Conservation (phyloP, 1,140 invertebrate genomes). For the Matsumurasca onukii region DNA sequence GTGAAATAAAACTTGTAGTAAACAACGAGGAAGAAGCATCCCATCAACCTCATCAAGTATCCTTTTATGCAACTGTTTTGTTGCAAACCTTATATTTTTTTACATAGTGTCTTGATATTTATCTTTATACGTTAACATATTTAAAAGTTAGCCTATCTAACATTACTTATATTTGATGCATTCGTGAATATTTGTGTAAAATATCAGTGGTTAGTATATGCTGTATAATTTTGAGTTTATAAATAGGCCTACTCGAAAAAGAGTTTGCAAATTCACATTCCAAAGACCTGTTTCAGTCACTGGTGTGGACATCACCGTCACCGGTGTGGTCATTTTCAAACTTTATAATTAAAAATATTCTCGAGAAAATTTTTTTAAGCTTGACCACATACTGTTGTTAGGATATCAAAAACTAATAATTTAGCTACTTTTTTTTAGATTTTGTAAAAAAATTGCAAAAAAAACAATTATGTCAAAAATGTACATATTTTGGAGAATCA, state of each 20-base stretch:
- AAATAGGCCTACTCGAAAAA: not conserved
- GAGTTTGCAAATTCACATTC: not conserved
- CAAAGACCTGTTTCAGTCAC: not conserved
- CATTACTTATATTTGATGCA: too few relatives aligned
- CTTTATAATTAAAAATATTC: not conserved
- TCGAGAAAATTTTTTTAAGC: not conserved
- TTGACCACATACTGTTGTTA: not conserved
- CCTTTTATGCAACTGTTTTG: conserved; percentile 26
- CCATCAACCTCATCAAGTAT: conserved; percentile 26
- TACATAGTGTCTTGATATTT: too few relatives aligned
- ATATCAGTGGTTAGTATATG: too few relatives aligned
- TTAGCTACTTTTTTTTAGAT: not conserved
- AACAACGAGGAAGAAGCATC: conserved; percentile 18
- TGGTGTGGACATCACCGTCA: not conserved
- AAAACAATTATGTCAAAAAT: too few relatives aligned
- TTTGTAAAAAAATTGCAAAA: not conserved
- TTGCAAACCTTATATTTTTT: not conserved
- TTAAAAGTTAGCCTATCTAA: too few relatives aligned
- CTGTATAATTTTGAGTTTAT: too few relatives aligned
- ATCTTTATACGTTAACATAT: too few relatives aligned
- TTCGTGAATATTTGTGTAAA: not conserved
- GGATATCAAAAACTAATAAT: not conserved
- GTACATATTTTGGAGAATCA: too few relatives aligned
- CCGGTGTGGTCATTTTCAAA: not conserved
- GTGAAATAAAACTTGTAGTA: conserved; percentile 21